Base-by-base conservation (phyloP, 2,797 vertebrate species). In the Gambusia yucatana region DNA sequence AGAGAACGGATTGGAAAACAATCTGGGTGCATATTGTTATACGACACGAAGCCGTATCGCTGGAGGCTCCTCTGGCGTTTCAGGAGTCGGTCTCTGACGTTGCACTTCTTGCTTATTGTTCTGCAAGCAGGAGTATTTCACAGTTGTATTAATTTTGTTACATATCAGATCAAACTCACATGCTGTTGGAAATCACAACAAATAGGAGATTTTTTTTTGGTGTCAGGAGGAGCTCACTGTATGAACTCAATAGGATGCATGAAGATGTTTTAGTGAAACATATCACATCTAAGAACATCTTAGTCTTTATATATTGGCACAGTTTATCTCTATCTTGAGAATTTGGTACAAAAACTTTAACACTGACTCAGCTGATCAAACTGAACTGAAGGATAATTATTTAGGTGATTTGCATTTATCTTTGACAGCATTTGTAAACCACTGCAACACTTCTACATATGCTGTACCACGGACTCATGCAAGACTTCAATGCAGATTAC, bases 11-110 rank as follows among this genome's bases (percentile, higher is more conserved):
- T 87, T 84, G 76, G 73, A 76, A 86, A 85, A 80, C 74, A 87
- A 93, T 88, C 59, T 77, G 70, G 83, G 85, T 73, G 81, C 87
- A 77, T 43, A 16, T 41, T 72, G 81, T 88, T 76, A 74, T 82
- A 73, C 81, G 86, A 84, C 86, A 85, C 36, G 63, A 82, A 84
- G 84, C 80, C 87, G 82, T 73, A 48, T 76, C 25, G 85, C 84
- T 79, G 78, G 86, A 87, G 86, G 89, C 92, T 93, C 87, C 91
- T 88, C 75, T 83, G 73, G 88, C 84, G 57, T 81, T 89, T 88
- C 50, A 73, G 73, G 59, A 81, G 80, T 52, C 65, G 73, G 83
- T 82, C 80, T 83, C 73, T 80, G 82, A 90, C 70, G 77, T 33
- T 77, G 72, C 78, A 61, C 50, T 65, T 85, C 72, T 80, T 30